Evolutionary conservation across 30 jellyfish, hydroid and myxozoan species (phyloP), one percentile per base, ranked within the genome.

Genomic region (Catostylus mosaicus): DNA sequence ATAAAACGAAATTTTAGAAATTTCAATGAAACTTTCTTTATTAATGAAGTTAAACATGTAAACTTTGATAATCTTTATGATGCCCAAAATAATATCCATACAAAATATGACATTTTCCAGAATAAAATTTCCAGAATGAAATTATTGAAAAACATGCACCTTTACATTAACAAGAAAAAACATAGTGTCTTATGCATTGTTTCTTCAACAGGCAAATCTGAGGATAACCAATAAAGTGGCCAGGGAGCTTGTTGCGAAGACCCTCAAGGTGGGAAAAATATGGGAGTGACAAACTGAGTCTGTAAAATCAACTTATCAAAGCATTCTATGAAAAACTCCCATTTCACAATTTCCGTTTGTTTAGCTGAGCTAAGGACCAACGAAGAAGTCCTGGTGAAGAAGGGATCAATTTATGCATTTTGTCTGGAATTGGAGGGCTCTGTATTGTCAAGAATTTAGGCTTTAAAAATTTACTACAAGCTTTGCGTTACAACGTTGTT

Each of bases 391-490:
- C 77, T 9, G 26, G 19, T 31, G 57, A 37, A 11, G 31, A 3
- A 16, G 77, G 31, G 31, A 65, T 65, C 32, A 65, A 9, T 20
- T 22, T 24, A 11, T 20, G 30, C 47, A 65, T 65, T 22, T 30
- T 65, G 24, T 65, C 77, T 14, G 51, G 57, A 30, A 8, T 1
- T n/a, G 77, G 77, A 8, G 77, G 77, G 20, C 51, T 65, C 9
- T 65, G 77, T 31, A 4, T 65, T 65, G 77, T 65, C 57, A 65
- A 65, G 27, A 65, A 65, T 14, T n/a, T 52, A 30, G 77, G 77
- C 52, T 24, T 65, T 24, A 65, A 65, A 31, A 30, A 30, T 29
- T 30, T 65, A 33, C 10, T 65, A 33, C 32, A 31, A 30, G 77
- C 77, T 30, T 65, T 65, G 12, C 24, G 54, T n/a, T 65, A 30